Evolutionary conservation across 2,113 vertebrate genomes (phyloP).

Genomic region (Spea bombifrons): DNA sequence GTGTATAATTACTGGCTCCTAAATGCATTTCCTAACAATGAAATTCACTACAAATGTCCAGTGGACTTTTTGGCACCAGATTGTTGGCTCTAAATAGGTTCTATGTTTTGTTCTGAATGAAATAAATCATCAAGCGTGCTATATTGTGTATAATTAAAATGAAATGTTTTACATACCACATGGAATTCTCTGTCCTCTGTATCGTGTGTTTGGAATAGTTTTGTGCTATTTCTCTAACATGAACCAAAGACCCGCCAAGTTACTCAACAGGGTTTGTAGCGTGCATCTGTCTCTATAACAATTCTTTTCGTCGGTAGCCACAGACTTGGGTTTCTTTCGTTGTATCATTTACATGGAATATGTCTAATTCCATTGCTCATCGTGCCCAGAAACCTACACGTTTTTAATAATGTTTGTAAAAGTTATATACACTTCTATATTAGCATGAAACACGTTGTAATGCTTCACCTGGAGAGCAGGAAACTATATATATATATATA

Average conservation of each 20-base stretch:
- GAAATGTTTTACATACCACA: conserved; percentile 1
- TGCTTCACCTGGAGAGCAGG: neutral
- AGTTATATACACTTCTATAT: neutral
- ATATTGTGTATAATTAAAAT: neutral
- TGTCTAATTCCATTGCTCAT: neutral
- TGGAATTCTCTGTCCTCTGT: neutral
- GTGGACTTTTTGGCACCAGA: neutral
- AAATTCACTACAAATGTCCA: too few species aligned
- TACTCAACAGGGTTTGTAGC: neutral
- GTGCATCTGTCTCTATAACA: neutral
- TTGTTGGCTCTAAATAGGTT: neutral
- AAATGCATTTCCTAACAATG: too few species aligned
- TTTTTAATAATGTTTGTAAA: neutral
- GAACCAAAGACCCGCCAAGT: neutral
- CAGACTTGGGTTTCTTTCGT: neutral
- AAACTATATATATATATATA: neutral
- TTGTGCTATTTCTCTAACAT: neutral
- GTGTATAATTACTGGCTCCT: too few species aligned
- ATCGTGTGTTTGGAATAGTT: neutral
- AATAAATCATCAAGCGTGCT: neutral
- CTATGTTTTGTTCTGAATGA: neutral
- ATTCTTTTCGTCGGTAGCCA: neutral
- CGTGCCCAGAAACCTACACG: neutral
- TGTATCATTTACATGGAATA: neutral
- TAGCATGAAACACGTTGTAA: neutral